These are phyloP conservation scores for Cynodonichthys magdalenae DNA, from an alignment of 2,797 vertebrate genomes.

Conservation along the genomic window DNA sequence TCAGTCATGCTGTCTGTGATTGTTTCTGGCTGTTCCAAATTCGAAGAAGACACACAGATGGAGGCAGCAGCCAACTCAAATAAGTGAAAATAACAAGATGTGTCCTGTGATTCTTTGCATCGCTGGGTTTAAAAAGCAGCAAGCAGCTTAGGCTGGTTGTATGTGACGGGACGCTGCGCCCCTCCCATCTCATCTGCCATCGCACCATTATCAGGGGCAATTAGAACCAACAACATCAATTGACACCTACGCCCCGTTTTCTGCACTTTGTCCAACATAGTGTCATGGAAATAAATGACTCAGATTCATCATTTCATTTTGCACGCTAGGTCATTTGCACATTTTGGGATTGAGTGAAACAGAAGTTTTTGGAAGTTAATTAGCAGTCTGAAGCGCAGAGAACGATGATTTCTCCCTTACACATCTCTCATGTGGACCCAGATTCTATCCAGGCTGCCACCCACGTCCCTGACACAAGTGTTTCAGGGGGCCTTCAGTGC, in stretches of 20 bases:
- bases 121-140: slow-evolving; percentile 33
- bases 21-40: slow-evolving; percentile 61
- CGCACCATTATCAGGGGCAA: no score
- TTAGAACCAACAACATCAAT: slow-evolving; percentile 47
- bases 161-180: slow-evolving; percentile 19
- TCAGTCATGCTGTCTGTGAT: slow-evolving; percentile 50
- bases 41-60: slow-evolving; percentile 22
- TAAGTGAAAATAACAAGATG: slow-evolving; percentile 69
- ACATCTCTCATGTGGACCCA: background rate
- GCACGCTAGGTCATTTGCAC: slow-evolving; percentile 59
- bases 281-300: slow-evolving; percentile 60
- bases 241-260: slow-evolving; percentile 12
- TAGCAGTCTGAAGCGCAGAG: background rate
- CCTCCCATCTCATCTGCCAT: slow-evolving; percentile 3
- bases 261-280: slow-evolving; percentile 70
- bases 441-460: slow-evolving; percentile 46
- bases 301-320: slow-evolving; percentile 56
- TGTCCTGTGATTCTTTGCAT: slow-evolving; percentile 66
- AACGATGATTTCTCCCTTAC: slow-evolving; percentile 5
- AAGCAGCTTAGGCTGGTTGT: background rate
- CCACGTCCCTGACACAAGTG: slow-evolving; percentile 27
- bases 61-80: slow-evolving; percentile 37
- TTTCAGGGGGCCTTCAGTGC: slow-evolving; percentile 20
- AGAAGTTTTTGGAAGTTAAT: slow-evolving; percentile 19
- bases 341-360: slow-evolving; percentile 48